Base-by-base conservation (phyloP, 2,113 vertebrate species). In the Sinocyclocheilus maitianheensis region DNA sequence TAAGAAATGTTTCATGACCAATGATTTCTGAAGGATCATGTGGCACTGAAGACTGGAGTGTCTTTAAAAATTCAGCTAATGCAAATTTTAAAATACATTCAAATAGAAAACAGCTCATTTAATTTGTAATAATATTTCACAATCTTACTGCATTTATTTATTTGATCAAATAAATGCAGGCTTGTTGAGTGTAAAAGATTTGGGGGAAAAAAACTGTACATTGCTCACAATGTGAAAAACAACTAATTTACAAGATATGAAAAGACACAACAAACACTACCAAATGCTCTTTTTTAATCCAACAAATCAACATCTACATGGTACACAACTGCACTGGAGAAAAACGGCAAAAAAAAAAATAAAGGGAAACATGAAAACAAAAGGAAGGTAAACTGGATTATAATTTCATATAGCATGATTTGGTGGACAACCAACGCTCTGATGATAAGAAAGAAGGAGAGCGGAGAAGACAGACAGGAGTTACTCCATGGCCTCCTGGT, bases 401-500 rank as follows among this genome's bases (percentile, higher is more conserved):
- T 14, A 40, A 18, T 30, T 76, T 77, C 65, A 82, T 60, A 60
- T 51, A 40, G 60, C 46, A 62, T 20, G 51, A 84, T 80, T 51
- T 69, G 51, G 72, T 62, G 63, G 77, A 83, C 55, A 79, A 78
- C 84, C 65, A 63, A 63, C 84, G 88, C 83, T 48, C 60, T 16
- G 22, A 58, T 53, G 22, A 58, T 63, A 43, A 82, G 53, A 77
- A 62, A 40, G 37, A 24, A 9, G 24, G 9, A 65, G 40, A 74
- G 65, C 24, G 18, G 48, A n/a, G 26, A 74, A 65, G 24, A 5
- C 20, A 3, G 40, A 14, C 14, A 43, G 62, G 10, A 12, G 62
- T 95, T 95, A 95, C 88, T 99, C 98, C 58, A 96, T 96, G 90
- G 94, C 91, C 77, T 94, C 97, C 81, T 97, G 94, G 93, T 96